Conservation (phyloP, 2,797 vertebrate species). For the Champsocephalus gunnari region DNA sequence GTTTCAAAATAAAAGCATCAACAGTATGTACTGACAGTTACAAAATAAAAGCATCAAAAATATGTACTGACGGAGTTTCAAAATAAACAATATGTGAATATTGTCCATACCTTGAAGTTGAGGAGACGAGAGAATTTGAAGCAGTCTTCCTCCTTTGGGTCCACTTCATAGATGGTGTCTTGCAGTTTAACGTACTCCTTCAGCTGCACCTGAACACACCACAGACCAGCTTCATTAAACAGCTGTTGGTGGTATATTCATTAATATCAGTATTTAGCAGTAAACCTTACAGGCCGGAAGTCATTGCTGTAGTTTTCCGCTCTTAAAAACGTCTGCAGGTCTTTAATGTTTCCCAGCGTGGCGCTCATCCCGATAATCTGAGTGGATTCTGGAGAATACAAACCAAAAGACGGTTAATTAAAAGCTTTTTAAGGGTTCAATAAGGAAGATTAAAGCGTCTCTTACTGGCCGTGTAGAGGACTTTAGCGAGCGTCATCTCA, state of each 20-base stretch:
- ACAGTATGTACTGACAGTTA: too few relatives aligned
- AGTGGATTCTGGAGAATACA: conserved; percentile 82
- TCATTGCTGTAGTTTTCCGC: conserved; percentile 92
- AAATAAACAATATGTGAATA: not conserved
- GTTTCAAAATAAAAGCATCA: too few relatives aligned
- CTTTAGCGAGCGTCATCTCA: conserved; percentile 94
- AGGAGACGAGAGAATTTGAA: conserved; percentile 90
- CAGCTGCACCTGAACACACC: conserved; percentile 88
- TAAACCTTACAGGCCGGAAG: conserved; percentile 91
- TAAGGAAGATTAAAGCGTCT: conserved; percentile 22
- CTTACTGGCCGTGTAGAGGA: conserved; percentile 91
- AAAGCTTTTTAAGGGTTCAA: not conserved
- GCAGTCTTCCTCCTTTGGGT: conserved; percentile 86
- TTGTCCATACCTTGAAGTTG: conserved; percentile 86
- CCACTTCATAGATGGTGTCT: conserved; percentile 91
- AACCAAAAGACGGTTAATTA: rapidly evolving
- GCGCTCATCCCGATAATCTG: conserved; percentile 98
- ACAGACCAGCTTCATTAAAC: not conserved
- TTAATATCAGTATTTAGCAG: not conserved
- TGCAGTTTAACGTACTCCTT: conserved; percentile 93
- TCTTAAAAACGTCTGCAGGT: conserved; percentile 91
- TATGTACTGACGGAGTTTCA: too few relatives aligned
- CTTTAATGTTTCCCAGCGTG: conserved; percentile 92
- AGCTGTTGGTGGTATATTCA: too few relatives aligned
- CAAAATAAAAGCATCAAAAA: too few relatives aligned